phyloP scores from a whole-genome alignment of 1,140 invertebrate genomes.

The Brachionus calyciflorus region DNA sequence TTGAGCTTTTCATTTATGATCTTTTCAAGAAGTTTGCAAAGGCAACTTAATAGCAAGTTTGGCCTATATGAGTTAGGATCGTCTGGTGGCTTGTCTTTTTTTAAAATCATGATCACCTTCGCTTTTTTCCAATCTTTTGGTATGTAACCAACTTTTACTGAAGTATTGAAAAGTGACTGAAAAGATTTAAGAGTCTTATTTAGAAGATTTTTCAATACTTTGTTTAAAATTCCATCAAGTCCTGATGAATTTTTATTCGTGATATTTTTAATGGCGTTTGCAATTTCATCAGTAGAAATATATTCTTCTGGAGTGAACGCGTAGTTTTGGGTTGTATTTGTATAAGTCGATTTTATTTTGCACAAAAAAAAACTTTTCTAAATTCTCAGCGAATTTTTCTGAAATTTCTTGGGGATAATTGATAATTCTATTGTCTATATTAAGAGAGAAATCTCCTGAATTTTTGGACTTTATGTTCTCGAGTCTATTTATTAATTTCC shows the following conservation, averaged over 20 bases:
- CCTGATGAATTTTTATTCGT: not conserved
- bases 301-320: too few species aligned
- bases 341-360: too few species aligned
- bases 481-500: not conserved
- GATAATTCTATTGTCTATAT: too few species aligned
- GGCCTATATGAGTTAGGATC: slow-evolving; percentile 43
- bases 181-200: not conserved
- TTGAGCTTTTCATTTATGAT: slow-evolving; percentile 45
- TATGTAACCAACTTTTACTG: slow-evolving; percentile 13
- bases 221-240: not conserved
- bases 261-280: not conserved
- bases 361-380: too few species aligned
- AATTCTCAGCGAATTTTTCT: too few species aligned
- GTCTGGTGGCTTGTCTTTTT: slow-evolving; percentile 46
- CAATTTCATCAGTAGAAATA: not conserved
- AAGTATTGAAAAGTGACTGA: not conserved
- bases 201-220: slow-evolving; percentile 24
- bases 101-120: slow-evolving; percentile 37
- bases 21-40: slow-evolving; percentile 46
- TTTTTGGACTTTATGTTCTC: not conserved
- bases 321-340: too few species aligned
- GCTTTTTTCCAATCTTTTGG: slow-evolving; percentile 47
- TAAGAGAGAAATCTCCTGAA: too few species aligned
- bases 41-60: slow-evolving; percentile 37
- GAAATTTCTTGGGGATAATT: too few species aligned